Conservation (phyloP, 92 coral and sea anemone species). For the Palythoa grandiflora region DNA sequence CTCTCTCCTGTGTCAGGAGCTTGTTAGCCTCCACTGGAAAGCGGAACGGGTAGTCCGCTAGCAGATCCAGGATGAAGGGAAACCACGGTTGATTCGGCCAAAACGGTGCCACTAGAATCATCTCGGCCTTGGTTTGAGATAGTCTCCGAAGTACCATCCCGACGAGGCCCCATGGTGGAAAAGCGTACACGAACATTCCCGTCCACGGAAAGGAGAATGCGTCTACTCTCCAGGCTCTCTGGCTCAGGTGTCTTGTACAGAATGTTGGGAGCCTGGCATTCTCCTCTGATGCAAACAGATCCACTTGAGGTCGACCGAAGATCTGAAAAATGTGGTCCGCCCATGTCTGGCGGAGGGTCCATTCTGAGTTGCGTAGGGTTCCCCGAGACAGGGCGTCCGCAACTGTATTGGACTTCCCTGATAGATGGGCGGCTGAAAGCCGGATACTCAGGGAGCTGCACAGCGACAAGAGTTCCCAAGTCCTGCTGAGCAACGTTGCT, state of each 20-base stretch:
- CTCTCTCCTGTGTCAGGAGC: conserved; percentile 38
- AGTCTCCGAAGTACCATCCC: conserved; percentile 43
- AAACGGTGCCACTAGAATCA: conserved; percentile 39
- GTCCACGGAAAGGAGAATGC: conserved; percentile 48
- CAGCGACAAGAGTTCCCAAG: conserved; percentile 44
- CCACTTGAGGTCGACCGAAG: conserved; percentile 43
- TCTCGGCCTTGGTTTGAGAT: conserved; percentile 28
- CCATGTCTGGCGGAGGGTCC: conserved; percentile 43
- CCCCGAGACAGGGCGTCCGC: conserved; percentile 49
- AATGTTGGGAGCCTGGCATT: conserved; percentile 44
- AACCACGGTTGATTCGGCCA: conserved; percentile 63
- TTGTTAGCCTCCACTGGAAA: conserved; percentile 26
- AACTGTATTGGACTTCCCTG: conserved; percentile 36
- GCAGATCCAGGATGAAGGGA: conserved; percentile 43
- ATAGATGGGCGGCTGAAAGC: conserved; percentile 49
- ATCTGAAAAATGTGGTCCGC: conserved; percentile 13
- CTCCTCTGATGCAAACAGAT: conserved; percentile 51
- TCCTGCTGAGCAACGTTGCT: conserved; percentile 6
- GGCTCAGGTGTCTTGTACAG: conserved; percentile 39
- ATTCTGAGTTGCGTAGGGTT: conserved; percentile 9
- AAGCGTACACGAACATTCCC: conserved; percentile 35
- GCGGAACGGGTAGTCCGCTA: conserved; percentile 45
- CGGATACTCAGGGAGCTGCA: conserved; percentile 31
- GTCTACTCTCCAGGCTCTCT: conserved; percentile 50
- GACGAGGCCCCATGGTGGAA: conserved; percentile 51